Evolutionary conservation across 2,113 vertebrate species (phyloP).

Genomic region (Corydoras sp.): DNA sequence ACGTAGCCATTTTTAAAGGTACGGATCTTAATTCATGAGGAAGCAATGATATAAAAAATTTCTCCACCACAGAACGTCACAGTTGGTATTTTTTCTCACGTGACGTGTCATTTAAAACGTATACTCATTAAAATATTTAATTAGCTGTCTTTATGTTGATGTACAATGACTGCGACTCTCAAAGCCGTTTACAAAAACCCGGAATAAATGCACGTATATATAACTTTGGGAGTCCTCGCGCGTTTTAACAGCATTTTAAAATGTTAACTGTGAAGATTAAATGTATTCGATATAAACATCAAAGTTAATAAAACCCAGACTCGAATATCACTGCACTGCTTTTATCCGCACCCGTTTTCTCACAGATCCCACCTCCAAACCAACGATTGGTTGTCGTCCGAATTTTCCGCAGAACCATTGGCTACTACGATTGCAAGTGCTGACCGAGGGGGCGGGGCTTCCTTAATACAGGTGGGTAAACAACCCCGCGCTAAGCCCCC

Average conservation of each 20-base stretch:
- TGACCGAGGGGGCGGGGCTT: neutral
- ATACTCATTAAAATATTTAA: no score
- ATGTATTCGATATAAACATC: neutral
- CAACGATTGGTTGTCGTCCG: neutral
- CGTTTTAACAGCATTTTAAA: neutral
- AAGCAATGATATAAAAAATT: no score
- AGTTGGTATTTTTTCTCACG: no score
- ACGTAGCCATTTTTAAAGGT: no score
- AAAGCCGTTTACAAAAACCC: no score
- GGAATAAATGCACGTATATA: no score
- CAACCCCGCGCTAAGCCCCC: neutral
- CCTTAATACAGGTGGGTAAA: neutral
- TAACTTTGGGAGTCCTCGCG: no score
- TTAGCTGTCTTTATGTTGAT: no score
- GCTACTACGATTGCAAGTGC: neutral
- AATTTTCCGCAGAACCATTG: neutral
- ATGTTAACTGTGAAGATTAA: neutral
- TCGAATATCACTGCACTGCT: neutral
- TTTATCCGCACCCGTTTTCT: neutral
- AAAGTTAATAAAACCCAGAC: neutral
- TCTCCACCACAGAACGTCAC: no score
- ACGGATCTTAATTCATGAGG: no score
- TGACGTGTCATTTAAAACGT: no score
- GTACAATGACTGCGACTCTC: no score
- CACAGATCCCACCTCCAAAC: neutral